Conservation (phyloP, 1,140 invertebrate genomes). For the Heliconius nattereri region DNA sequence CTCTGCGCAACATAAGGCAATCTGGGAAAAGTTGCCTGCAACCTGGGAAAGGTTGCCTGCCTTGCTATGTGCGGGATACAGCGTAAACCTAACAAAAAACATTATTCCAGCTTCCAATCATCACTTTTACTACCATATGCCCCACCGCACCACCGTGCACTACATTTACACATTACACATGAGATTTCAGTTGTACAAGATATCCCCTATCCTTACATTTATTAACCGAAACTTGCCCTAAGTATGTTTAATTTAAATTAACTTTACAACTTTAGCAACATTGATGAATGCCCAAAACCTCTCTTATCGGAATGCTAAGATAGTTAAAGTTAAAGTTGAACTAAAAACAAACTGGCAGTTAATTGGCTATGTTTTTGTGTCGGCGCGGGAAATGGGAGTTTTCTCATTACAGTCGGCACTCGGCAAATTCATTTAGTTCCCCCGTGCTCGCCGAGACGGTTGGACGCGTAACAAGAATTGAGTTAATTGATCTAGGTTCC, state of each 20-base stretch:
- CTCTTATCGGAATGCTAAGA: conserved; percentile 24
- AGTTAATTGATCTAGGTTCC: conserved; percentile 50
- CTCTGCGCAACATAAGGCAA: too few species aligned
- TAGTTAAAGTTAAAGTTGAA: conserved; percentile 19
- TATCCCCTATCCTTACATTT: background rate
- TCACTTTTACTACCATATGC: background rate
- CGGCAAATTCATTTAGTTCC: conserved; percentile 61
- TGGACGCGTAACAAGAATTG: conserved; percentile 36
- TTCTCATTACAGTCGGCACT: conserved; percentile 61
- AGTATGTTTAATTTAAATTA: conserved; percentile 34
- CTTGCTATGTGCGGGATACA: too few species aligned
- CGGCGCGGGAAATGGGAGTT: conserved; percentile 54
- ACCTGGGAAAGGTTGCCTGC: too few species aligned
- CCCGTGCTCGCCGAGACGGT: conserved; percentile 29
- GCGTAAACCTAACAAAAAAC: background rate
- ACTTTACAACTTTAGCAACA: conserved; percentile 15
- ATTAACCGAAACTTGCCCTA: conserved; percentile 17
- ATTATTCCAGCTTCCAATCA: background rate
- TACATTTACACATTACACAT: background rate
- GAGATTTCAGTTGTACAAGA: background rate
- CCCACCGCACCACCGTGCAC: background rate
- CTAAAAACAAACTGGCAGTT: conserved; percentile 25
- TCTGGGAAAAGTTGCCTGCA: too few species aligned
- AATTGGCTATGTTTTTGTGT: conserved; percentile 50
- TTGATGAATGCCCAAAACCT: conserved; percentile 27